Conservation (phyloP, 2,888 invertebrate genomes). For the Andrena bicolor region DNA sequence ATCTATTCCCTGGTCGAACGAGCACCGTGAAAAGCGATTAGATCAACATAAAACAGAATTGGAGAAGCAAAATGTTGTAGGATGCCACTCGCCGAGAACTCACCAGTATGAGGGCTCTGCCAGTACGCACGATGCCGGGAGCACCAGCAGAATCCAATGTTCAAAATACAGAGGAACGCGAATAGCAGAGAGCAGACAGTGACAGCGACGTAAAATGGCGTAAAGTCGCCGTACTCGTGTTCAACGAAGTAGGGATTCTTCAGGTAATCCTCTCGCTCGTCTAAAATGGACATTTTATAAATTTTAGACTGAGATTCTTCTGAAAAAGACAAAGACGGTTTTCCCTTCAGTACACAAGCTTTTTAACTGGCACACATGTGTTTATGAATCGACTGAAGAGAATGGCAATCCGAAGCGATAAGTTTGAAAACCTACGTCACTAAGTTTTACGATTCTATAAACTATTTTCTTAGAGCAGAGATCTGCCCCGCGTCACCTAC, state of each 20-base stretch:
- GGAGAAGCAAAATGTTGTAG: background rate
- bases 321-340: slow-evolving; percentile 78
- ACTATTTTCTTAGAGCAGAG: background rate
- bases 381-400: slow-evolving; percentile 11
- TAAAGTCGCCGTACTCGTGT: slow-evolving; percentile 90
- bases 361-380: background rate
- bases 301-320: slow-evolving; percentile 77
- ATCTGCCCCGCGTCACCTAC: slow-evolving; percentile 9
- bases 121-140: slow-evolving; percentile 93
- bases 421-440: background rate
- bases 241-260: slow-evolving; percentile 88
- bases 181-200: slow-evolving; percentile 91
- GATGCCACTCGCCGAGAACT: slow-evolving; percentile 61
- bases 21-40: background rate
- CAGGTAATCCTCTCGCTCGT: slow-evolving; percentile 88
- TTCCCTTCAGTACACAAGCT: slow-evolving; percentile 50
- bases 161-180: slow-evolving; percentile 90
- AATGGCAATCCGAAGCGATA: background rate
- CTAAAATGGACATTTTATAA: slow-evolving; percentile 88
- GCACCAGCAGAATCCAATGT: slow-evolving; percentile 93
- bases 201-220: slow-evolving; percentile 94
- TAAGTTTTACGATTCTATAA: background rate
- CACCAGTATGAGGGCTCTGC: slow-evolving; percentile 93
- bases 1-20: slow-evolving; percentile 90
- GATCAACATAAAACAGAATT: too few relatives aligned